Evolutionary conservation across 2,113 vertebrate genomes (phyloP).

Genomic region (Anser brachyrhynchus): DNA sequence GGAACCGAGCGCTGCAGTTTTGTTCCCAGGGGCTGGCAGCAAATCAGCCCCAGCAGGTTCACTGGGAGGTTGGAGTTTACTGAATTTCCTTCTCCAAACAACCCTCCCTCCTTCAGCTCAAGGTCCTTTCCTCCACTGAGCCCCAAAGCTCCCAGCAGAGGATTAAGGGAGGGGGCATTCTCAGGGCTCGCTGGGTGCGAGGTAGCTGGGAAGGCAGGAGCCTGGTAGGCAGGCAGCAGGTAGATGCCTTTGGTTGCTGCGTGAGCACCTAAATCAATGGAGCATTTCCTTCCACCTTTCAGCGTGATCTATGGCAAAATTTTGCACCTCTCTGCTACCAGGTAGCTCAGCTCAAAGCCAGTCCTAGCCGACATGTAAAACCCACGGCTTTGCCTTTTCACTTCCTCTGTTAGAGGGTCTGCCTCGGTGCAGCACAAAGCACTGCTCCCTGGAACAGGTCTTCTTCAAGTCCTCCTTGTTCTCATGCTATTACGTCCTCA

Average conservation of each 20-base stretch:
- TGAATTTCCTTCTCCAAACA: slow-evolving; percentile 48
- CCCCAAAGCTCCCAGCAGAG: neutral
- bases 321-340: neutral
- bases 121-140: slow-evolving; percentile 32
- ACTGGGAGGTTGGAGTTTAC: slow-evolving; percentile 60
- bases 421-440: neutral
- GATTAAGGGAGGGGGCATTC: slow-evolving; percentile 50
- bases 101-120: slow-evolving; percentile 3
- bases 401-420: neutral
- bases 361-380: neutral
- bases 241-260: neutral
- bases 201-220: neutral
- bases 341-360: neutral
- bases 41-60: slow-evolving; percentile 63
- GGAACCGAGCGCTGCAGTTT: slow-evolving; percentile 31
- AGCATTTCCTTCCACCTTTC: slow-evolving; percentile 26
- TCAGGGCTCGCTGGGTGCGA: slow-evolving; percentile 6
- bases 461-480: neutral
- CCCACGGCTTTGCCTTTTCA: neutral
- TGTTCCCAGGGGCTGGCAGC: slow-evolving; percentile 53
- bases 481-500: neutral
- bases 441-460: neutral
- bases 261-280: neutral
- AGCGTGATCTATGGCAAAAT: neutral
- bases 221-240: neutral